Conservation (phyloP, 2,888 invertebrate species). For the Apamea sordens region DNA sequence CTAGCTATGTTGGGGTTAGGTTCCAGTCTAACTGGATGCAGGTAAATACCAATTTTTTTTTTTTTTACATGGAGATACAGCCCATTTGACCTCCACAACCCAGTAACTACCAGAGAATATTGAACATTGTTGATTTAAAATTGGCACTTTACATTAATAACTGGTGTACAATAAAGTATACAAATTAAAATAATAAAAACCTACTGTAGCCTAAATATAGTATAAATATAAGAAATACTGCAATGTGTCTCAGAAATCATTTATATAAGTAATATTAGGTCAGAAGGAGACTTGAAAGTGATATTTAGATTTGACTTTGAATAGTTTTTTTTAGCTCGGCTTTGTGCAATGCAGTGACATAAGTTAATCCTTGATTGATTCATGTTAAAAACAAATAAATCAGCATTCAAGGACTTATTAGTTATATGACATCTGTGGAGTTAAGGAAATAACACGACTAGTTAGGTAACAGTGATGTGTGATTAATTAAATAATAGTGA, state of each 20-base stretch:
- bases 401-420: conserved; percentile 23
- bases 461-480: neutral
- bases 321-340: neutral
- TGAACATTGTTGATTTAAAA: neutral
- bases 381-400: conserved; percentile 39
- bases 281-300: conserved; percentile 46
- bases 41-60: neutral
- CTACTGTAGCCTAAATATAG: too few species aligned
- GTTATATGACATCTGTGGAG: conserved; percentile 23
- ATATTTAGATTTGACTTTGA: conserved; percentile 31
- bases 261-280: neutral
- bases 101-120: neutral
- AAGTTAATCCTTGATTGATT: conserved; percentile 19
- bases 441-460: conserved; percentile 10
- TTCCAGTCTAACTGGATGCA: neutral
- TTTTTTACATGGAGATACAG: neutral
- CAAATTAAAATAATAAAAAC: neutral
- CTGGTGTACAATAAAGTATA: neutral
- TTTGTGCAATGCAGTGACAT: conserved; percentile 15
- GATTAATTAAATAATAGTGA: neutral
- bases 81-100: neutral
- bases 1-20: neutral
- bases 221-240: neutral
- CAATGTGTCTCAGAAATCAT: conserved; percentile 10
- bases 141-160: neutral